A percentile compares a stretch with the other conserved stretches of the same genome.
phyloP scores from a whole-genome alignment of 2,888 invertebrate genomes.

The Clunio marinus region DNA sequence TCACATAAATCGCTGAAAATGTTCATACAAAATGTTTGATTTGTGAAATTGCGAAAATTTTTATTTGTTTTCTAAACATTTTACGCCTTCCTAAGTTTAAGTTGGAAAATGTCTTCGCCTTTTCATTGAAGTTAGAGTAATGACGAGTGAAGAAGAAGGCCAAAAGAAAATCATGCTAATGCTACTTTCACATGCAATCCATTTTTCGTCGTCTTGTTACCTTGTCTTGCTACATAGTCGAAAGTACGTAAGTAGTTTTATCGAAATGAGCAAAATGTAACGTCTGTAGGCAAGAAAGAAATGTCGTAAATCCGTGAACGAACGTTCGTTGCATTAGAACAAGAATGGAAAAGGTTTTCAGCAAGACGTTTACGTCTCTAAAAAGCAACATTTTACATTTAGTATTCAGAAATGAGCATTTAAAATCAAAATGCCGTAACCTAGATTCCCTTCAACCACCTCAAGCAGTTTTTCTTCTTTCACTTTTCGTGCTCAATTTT shows the following conservation, averaged over 20 bases:
- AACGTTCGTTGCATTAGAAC: not conserved
- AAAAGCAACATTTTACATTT: no score
- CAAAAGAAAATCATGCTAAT: conserved; percentile 23
- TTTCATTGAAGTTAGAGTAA: not conserved
- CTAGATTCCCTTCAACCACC: no score
- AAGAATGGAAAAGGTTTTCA: not conserved
- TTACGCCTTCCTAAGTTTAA: not conserved
- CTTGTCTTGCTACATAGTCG: not conserved
- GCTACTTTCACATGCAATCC: not conserved
- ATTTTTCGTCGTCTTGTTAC: not conserved
- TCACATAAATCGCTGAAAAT: not conserved
- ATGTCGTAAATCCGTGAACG: not conserved
- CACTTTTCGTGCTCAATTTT: not conserved
- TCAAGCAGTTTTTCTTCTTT: no score
- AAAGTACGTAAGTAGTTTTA: not conserved
- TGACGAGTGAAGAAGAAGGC: no score
- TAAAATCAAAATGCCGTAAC: not conserved
- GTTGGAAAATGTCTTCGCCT: conserved; percentile 27
- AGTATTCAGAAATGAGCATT: not conserved
- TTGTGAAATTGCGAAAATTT: conserved; percentile 13
- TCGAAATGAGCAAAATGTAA: not conserved
- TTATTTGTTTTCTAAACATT: not conserved
- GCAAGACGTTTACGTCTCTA: not conserved
- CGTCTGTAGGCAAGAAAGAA: not conserved
- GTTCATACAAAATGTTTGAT: not conserved